phyloP scores from a whole-genome alignment of 2,113 vertebrate genomes.

The Stigmatopora nigra region DNA sequence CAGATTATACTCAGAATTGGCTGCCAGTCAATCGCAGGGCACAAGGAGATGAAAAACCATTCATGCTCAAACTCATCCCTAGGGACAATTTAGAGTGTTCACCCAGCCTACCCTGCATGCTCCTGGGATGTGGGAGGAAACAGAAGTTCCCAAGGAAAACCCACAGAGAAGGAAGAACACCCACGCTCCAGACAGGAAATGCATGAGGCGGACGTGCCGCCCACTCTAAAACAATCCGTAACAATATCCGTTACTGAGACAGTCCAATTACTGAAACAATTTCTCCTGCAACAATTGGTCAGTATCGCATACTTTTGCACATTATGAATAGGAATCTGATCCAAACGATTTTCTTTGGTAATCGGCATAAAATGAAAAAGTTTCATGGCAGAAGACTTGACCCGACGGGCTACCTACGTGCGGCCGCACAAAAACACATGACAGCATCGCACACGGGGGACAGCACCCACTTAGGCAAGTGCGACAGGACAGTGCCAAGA shows the following conservation, averaged over 20 bases:
- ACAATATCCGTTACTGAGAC: not conserved
- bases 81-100: too few species aligned
- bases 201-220: too few species aligned
- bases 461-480: slow-evolving; percentile 56
- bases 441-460: slow-evolving; percentile 52
- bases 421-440: slow-evolving; percentile 37
- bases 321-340: not conserved
- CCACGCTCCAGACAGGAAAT: too few species aligned
- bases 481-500: slow-evolving; percentile 52
- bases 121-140: too few species aligned
- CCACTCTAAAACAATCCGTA: not conserved
- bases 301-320: not conserved
- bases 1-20: too few species aligned
- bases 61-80: too few species aligned
- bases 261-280: not conserved
- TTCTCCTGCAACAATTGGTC: not conserved
- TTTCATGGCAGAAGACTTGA: slow-evolving; percentile 11
- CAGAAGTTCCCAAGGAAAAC: too few species aligned
- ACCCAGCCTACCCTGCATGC: too few species aligned
- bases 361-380: not conserved
- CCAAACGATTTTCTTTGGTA: not conserved
- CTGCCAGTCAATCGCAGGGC: too few species aligned
- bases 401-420: slow-evolving; percentile 7
- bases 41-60: too few species aligned
- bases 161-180: too few species aligned